Evolutionary conservation across 2,888 invertebrate species (phyloP), one percentile per base, ranked within the genome.

Genomic region (Ophion ventricosus): DNA sequence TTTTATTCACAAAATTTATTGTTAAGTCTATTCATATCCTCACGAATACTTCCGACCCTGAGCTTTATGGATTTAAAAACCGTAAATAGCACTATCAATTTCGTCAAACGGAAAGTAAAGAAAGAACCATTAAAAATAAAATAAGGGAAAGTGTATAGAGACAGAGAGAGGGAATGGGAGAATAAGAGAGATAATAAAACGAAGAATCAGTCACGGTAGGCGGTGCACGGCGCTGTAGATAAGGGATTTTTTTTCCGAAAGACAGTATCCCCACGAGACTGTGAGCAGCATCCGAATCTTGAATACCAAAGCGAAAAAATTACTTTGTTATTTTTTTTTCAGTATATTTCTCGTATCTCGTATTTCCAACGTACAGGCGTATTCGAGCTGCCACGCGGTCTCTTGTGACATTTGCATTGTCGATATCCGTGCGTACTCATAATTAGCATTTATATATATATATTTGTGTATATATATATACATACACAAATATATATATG

Each of bases 151-250:
- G 54, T 54, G 14, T n/a, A 40, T 14, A 29, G 43, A 49, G 23
- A 49, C 8, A 54, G 56, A 56, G 54, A 57, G 57, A 70, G 14
- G 17, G 56, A 40, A 17, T 25, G 43, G 61, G 14, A 14, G 43
- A 63, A 20, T 11, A 40, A 54, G 23, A 40, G 40, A 17, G 59
- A 57, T 29, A 61, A 59, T 17, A 25, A 66, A 63, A 67, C 20
- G 11, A 49, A 70, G 23, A 63, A 63, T 56, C 63, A 29, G 63
- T 23, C 25, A 25, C 35, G 35, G 69, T 77, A 75, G 78, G 84
- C 84, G 81, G 73, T 59, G 43, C 81, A 74, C 73, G 54, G 81
- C 25, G 70, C 57, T 70, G n/a, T 49, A 54, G 84, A 84, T 84
- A 84, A 84, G 64, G 11, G 59, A 80, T 59, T 76, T 80, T 77